Evolutionary conservation across 2,888 invertebrate genomes (phyloP), one percentile per base, ranked within the genome.

Genomic region (Drosophila pegasa): DNA sequence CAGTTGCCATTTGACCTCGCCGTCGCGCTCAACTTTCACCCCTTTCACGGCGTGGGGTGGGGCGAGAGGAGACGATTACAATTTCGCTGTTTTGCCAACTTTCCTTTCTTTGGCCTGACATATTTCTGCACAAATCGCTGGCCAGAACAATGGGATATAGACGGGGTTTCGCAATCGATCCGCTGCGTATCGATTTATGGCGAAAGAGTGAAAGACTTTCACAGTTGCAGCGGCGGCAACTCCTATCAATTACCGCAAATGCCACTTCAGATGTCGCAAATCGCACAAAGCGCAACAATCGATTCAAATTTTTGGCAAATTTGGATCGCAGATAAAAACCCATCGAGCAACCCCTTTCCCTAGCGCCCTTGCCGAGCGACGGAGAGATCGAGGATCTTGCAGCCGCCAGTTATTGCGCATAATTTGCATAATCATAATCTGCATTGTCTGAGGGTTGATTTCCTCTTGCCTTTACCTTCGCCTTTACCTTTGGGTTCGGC

Each of bases 231-330:
- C n/a, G 55, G 31, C 12, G 72, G 57, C 61, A 72, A 75, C 72
- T 71, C 73, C 61, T 86, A 83, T 83, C 82, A 86, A 83, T 83
- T 83, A 83, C 82, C 82, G 66, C 82, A 83, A 83, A 83, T 86
- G 86, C 78, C 82, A 83, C 82, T 83, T 83, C 80, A 83, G 78
- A 85, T 82, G 83, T 80, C 70, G 80, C 83, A 56, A 69, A 75
- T 68, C 66, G 72, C 52, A 85, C 80, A 82, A 82, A 55, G 83
- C 68, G 66, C 52, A 82, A 82, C 86, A 86, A 83, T 83, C 83
- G 66, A 80, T 68, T 58, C 57, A 70, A 69, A 81, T 54, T 78
- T 84, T 84, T 84, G 85, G 87, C 84, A 84, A 84, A 84, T 84
- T 84, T 85, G 60, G 6, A 57, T 64, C 66, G 45, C 71, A 70